These are phyloP conservation scores for Onychostruthus taczanowskii DNA, from an alignment of 2,113 vertebrate genomes.

Conservation along the genomic window DNA sequence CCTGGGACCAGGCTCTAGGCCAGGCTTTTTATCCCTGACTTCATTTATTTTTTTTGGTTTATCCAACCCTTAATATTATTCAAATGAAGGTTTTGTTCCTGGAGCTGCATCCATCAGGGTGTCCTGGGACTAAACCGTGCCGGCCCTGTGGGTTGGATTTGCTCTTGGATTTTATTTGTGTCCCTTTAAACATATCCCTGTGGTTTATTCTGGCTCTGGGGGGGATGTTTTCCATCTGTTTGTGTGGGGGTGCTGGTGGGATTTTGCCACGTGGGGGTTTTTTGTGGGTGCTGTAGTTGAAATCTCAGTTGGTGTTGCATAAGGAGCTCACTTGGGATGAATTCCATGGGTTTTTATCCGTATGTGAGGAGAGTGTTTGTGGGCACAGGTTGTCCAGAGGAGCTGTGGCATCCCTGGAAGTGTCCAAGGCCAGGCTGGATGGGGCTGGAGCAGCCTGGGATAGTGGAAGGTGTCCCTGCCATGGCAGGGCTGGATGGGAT, in stretches of 20 bases:
- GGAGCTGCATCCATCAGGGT: not conserved
- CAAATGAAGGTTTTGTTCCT: not conserved
- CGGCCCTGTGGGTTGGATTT: not conserved
- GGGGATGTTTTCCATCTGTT: not conserved
- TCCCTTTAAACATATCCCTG: accelerated
- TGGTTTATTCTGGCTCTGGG: not conserved
- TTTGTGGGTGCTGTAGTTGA: accelerated
- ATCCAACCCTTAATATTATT: not conserved
- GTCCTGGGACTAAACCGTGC: not conserved
- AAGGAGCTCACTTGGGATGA: not conserved
- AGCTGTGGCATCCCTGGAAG: not conserved
- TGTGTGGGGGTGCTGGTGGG: not conserved
- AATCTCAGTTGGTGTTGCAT: not conserved
- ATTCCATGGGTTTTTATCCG: accelerated
- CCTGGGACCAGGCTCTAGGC: not conserved
- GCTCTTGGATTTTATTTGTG: not conserved
- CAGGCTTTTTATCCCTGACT: conserved; percentile 22
- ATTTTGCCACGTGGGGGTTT: not conserved
- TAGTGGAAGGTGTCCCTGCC: not conserved
- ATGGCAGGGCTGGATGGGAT: not conserved
- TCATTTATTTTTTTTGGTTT: conserved; percentile 43
- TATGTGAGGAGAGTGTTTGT: accelerated
- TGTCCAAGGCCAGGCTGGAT: accelerated
- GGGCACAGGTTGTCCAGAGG: not conserved
- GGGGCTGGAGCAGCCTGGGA: not conserved